A percentile compares a stretch with the other conserved stretches of the same genome.
phyloP scores from a whole-genome alignment of 2,797 vertebrate species.

The Prionace glauca region DNA sequence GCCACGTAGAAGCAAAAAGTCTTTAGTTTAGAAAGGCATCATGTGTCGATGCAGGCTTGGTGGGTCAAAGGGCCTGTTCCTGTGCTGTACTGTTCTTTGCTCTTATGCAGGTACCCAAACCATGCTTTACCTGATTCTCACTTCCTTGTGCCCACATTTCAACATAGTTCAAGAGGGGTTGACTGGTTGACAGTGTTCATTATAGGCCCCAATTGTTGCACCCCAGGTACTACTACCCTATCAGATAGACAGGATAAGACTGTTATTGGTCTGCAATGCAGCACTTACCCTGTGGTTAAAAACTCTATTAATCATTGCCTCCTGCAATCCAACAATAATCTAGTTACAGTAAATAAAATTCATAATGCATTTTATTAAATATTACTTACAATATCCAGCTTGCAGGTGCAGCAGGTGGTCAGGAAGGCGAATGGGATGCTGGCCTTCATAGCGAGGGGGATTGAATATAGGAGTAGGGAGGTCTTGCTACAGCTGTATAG shows the following conservation, averaged over 20 bases:
- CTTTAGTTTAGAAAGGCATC: no score
- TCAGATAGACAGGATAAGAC: background rate
- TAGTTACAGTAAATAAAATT: constrained; percentile 5
- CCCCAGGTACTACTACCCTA: background rate
- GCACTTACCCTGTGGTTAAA: background rate
- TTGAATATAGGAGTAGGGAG: no score
- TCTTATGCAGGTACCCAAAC: background rate
- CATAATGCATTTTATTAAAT: background rate
- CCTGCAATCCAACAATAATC: background rate
- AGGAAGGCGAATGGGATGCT: no score
- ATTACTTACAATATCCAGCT: background rate
- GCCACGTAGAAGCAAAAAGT: no score
- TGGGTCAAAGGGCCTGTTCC: no score
- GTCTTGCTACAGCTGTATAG: no score
- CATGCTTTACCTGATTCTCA: background rate
- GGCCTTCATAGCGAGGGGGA: no score
- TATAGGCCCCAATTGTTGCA: background rate
- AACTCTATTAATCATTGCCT: background rate
- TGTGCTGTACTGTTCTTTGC: no score
- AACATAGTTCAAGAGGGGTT: background rate
- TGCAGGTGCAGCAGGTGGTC: no score
- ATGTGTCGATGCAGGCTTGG: no score
- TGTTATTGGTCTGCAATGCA: background rate
- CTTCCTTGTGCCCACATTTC: background rate
- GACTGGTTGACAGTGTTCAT: background rate